Evolutionary conservation across 2,797 vertebrate species (phyloP).

Genomic region (Etheostoma perlongum): DNA sequence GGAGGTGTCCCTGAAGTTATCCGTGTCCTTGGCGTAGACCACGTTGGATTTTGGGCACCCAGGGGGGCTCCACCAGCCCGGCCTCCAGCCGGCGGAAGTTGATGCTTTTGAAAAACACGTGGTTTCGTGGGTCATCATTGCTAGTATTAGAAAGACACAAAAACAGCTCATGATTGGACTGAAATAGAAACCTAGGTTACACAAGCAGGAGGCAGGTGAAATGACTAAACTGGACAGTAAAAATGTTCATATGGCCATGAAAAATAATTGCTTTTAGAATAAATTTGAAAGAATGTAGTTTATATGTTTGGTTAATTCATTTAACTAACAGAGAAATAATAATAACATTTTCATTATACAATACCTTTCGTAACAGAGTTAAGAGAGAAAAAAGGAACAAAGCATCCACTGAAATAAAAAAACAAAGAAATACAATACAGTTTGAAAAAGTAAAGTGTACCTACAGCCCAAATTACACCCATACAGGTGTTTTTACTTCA

Average conservation of each 20-base stretch:
- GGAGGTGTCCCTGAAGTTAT: slow-evolving; percentile 86
- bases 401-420: not conserved
- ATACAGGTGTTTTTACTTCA: not conserved
- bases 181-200: not conserved
- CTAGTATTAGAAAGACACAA: slow-evolving; percentile 53
- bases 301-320: not conserved
- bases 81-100: slow-evolving; percentile 90
- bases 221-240: not conserved
- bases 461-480: not conserved
- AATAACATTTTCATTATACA: not conserved
- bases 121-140: slow-evolving; percentile 88
- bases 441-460: not conserved
- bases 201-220: not conserved
- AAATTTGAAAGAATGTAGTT: not conserved
- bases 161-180: not conserved
- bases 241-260: not conserved
- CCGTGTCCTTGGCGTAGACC: slow-evolving; percentile 89
- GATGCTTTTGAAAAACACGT: slow-evolving; percentile 89
- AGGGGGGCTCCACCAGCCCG: slow-evolving; percentile 87
- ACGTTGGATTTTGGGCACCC: slow-evolving; percentile 90
- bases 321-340: not conserved
- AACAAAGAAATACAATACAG: not conserved
- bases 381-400: fast-evolving
- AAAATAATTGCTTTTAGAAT: not conserved
- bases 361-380: not conserved